These are phyloP conservation scores for Rhinogobio ventralis DNA, from an alignment of 2,797 vertebrate species.

Conservation along the genomic window DNA sequence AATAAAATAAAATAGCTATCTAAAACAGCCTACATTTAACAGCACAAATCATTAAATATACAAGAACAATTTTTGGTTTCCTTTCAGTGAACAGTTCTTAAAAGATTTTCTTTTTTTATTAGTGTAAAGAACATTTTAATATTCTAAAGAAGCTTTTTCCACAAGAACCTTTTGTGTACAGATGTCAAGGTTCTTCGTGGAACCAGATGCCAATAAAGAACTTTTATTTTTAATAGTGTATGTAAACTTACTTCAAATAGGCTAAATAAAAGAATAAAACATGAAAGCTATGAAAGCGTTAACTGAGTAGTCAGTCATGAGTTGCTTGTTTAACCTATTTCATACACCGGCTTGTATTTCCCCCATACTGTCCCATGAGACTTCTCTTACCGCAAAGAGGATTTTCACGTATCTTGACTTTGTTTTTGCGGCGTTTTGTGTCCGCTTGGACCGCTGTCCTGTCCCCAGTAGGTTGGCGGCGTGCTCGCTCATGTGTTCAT, in stretches of 20 bases:
- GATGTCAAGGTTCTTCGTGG: neutral
- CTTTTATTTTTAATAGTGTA: neutral
- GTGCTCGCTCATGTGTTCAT: constrained; percentile 39
- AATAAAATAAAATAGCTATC: too few relatives aligned
- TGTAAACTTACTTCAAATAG: neutral
- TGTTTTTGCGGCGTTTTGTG: constrained; percentile 10
- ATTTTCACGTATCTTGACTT: constrained; percentile 39
- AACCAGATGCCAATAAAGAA: neutral
- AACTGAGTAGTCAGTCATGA: neutral
- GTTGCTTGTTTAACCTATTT: neutral
- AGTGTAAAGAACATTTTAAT: neutral
- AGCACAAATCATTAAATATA: neutral
- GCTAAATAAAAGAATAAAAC: neutral
- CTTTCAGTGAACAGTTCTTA: neutral
- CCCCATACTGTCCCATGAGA: too few relatives aligned
- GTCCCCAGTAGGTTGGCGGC: constrained; percentile 38
- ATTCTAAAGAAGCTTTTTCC: neutral
- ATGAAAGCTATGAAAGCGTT: neutral
- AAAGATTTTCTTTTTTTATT: neutral
- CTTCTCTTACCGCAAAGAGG: constrained; percentile 41
- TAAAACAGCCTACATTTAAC: neutral
- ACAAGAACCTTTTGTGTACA: neutral
- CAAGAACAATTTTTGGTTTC: neutral
- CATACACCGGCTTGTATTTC: neutral
- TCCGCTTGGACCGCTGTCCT: constrained; percentile 14